Percentiles rank a stretch among this genome's conserved stretches.
phyloP scores from a whole-genome alignment of 2,113 vertebrate genomes.

The Nibea coibor region DNA sequence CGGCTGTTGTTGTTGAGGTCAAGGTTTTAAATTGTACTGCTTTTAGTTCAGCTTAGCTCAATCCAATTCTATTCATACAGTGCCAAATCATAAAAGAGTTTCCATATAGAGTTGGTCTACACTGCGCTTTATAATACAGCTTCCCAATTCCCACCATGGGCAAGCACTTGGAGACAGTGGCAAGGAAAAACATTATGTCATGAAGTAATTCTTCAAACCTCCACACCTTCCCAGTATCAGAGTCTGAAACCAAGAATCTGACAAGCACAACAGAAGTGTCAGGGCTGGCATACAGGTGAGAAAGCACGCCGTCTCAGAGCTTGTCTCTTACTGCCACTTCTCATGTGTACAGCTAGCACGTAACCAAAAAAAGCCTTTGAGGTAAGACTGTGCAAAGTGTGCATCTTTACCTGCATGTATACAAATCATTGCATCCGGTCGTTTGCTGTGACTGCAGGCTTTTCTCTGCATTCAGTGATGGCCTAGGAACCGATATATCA shows the following conservation, averaged over 20 bases:
- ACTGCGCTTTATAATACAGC: too few species aligned
- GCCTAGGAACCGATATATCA: slow-evolving; percentile 1
- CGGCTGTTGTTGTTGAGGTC: neutral
- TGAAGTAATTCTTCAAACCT: neutral
- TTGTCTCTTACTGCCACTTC: neutral
- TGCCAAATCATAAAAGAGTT: too few species aligned
- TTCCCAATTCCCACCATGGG: too few species aligned
- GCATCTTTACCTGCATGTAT: neutral
- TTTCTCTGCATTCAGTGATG: neutral
- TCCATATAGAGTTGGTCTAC: too few species aligned
- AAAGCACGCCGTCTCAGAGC: too few species aligned
- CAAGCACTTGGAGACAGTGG: too few species aligned
- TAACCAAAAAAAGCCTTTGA: slow-evolving; percentile 4
- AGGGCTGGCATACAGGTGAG: neutral
- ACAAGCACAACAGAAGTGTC: neutral
- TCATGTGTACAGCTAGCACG: neutral
- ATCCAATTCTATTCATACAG: too few species aligned
- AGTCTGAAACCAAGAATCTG: neutral
- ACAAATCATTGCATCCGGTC: neutral
- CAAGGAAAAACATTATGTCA: too few species aligned
- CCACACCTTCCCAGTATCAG: neutral
- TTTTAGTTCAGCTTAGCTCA: neutral
- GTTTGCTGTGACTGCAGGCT: slow-evolving; percentile 3
- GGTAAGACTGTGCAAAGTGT: neutral
- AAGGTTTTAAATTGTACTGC: neutral